Percentiles rank a stretch among this genome's conserved stretches.
phyloP scores from a whole-genome alignment of 1,140 invertebrate species.

The Panagrolaimus sp. region DNA sequence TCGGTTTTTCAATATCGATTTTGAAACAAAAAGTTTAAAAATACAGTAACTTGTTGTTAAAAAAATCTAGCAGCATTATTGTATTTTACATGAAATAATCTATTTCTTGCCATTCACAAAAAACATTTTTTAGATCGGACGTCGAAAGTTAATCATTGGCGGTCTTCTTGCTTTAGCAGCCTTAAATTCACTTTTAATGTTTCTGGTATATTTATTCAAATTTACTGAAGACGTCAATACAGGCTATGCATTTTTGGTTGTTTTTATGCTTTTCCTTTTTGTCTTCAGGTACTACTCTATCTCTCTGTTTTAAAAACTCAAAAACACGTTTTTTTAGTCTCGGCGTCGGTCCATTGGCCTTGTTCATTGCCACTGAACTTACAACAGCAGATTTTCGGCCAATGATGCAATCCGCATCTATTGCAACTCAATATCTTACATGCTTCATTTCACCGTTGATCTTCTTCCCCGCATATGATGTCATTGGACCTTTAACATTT shows the following conservation, averaged over 20 bases:
- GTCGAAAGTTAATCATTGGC: conserved; percentile 27
- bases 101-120: background rate
- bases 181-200: conserved; percentile 26
- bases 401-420: conserved; percentile 28
- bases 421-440: conserved; percentile 36
- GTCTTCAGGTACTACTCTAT: conserved; percentile 25
- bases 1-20: too few relatives aligned
- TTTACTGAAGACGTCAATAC: conserved; percentile 16
- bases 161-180: conserved; percentile 20
- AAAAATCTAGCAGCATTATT: background rate
- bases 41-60: conserved; percentile 11
- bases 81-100: too few relatives aligned
- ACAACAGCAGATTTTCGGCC: conserved; percentile 17
- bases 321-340: conserved; percentile 18
- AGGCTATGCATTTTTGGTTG: conserved; percentile 28
- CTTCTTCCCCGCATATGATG: conserved; percentile 28
- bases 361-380: conserved; percentile 34
- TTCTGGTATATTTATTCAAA: conserved; percentile 31
- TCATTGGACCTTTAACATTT: conserved; percentile 23
- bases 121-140: conserved; percentile 25
- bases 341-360: conserved; percentile 30
- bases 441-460: conserved; percentile 35
- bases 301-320: too few relatives aligned
- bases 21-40: too few relatives aligned
- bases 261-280: conserved; percentile 36